These are phyloP conservation scores for Ceratotherium simum DNA, from an alignment of 2,113 vertebrate genomes.

Conservation along the genomic window DNA sequence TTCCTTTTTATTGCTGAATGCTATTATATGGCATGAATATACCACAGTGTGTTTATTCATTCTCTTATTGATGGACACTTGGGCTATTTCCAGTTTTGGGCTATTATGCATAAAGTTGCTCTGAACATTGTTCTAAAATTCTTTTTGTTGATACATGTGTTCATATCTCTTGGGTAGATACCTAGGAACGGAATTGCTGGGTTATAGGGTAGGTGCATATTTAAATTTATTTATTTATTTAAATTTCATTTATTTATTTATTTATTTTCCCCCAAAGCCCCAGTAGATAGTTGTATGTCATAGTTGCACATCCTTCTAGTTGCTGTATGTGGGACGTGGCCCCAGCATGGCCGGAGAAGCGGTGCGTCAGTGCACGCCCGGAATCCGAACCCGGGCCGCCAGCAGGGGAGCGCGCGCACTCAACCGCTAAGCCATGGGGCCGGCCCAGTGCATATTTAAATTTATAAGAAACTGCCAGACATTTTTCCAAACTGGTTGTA, in stretches of 20 bases:
- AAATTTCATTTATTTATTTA: too few species aligned
- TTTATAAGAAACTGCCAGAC: neutral
- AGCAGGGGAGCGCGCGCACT: too few species aligned
- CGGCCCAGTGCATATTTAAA: neutral
- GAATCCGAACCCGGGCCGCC: too few species aligned
- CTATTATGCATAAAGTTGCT: neutral
- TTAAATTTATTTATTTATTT: neutral
- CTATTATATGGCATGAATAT: neutral
- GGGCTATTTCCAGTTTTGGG: neutral
- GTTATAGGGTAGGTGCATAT: neutral
- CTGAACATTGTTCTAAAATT: neutral
- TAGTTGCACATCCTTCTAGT: too few species aligned
- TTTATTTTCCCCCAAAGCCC: too few species aligned
- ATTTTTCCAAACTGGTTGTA: neutral
- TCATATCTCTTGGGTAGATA: conserved; percentile 25
- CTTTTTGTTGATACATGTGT: neutral
- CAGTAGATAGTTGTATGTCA: too few species aligned
- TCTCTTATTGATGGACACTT: neutral
- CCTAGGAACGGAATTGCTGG: neutral
- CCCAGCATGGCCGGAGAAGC: too few species aligned
- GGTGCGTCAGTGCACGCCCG: too few species aligned
- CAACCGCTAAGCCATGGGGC: too few species aligned
- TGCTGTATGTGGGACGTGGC: too few species aligned
- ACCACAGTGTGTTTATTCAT: neutral
- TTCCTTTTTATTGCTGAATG: neutral